Percentiles rank a stretch among this genome's conserved stretches.
These are phyloP conservation scores for Megalurothrips usitatus DNA, from an alignment of 2,888 invertebrate species.

Conservation along the genomic window DNA sequence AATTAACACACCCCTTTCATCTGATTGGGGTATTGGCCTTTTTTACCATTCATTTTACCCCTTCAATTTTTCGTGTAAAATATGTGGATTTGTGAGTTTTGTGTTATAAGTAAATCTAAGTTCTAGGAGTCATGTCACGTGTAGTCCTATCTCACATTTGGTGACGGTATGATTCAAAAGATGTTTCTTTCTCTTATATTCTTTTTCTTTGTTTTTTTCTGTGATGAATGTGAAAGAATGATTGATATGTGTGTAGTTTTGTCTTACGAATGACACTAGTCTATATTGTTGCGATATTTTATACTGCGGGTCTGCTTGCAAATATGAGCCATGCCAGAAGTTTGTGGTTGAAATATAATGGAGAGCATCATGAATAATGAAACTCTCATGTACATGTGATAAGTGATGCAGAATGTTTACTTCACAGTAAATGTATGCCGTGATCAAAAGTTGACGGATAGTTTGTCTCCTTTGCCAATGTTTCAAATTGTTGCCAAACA, in stretches of 20 bases:
- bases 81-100: background rate
- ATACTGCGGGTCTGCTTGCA: slow-evolving; percentile 20
- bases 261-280: slow-evolving; percentile 17
- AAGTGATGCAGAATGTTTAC: slow-evolving; percentile 11
- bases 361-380: background rate
- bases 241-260: background rate
- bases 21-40: background rate
- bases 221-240: slow-evolving; percentile 15
- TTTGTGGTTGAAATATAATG: slow-evolving; percentile 2
- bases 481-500: slow-evolving; percentile 22
- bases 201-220: slow-evolving; percentile 1
- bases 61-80: background rate
- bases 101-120: background rate
- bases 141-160: background rate
- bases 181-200: background rate
- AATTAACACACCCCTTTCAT: background rate
- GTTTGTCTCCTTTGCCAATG: slow-evolving; percentile 24
- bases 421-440: background rate
- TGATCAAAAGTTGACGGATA: slow-evolving; percentile 2
- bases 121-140: background rate
- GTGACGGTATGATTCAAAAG: background rate
- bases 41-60: background rate
- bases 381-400: slow-evolving; percentile 14
- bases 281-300: slow-evolving; percentile 6
- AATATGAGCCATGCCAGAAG: background rate